These are phyloP conservation scores for Ornithoptera priamus DNA, from an alignment of 2,888 invertebrate species.

Conservation along the genomic window DNA sequence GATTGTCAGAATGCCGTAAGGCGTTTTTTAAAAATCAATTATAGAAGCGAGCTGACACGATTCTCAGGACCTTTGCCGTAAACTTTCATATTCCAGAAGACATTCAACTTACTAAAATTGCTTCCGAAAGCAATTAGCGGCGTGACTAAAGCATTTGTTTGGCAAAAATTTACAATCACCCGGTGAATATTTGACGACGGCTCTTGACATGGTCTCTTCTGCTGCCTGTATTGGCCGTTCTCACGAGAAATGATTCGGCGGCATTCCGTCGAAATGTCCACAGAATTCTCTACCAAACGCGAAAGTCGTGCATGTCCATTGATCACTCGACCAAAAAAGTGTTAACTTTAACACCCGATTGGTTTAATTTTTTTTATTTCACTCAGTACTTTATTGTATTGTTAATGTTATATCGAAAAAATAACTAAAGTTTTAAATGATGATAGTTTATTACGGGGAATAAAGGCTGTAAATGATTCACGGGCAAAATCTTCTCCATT, in stretches of 20 bases:
- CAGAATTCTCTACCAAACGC: slow-evolving; percentile 67
- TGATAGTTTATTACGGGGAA: background rate
- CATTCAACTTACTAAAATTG: slow-evolving; percentile 52
- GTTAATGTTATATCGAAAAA: slow-evolving; percentile 15
- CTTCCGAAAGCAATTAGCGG: slow-evolving; percentile 67
- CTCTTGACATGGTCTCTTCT: slow-evolving; percentile 52
- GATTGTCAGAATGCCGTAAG: slow-evolving; percentile 33
- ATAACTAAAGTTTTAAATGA: slow-evolving; percentile 5
- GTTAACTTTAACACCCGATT: slow-evolving; percentile 54
- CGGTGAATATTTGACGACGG: slow-evolving; percentile 58
- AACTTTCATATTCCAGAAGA: slow-evolving; percentile 47
- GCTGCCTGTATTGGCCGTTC: slow-evolving; percentile 55
- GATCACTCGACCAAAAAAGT: slow-evolving; percentile 67
- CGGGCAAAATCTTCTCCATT: background rate
- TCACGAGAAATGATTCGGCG: slow-evolving; percentile 73
- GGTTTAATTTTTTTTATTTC: slow-evolving; percentile 52
- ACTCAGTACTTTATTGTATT: slow-evolving; percentile 41
- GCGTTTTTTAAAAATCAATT: slow-evolving; percentile 38
- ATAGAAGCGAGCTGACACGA: slow-evolving; percentile 57
- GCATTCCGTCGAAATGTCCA: slow-evolving; percentile 66
- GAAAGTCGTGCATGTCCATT: slow-evolving; percentile 76
- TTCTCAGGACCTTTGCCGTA: slow-evolving; percentile 61
- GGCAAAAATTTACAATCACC: slow-evolving; percentile 72
- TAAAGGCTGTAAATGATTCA: background rate
- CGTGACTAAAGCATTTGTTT: slow-evolving; percentile 73